These are phyloP conservation scores for Meloidogyne hapla DNA, from an alignment of 1,140 invertebrate species.

Conservation along the genomic window DNA sequence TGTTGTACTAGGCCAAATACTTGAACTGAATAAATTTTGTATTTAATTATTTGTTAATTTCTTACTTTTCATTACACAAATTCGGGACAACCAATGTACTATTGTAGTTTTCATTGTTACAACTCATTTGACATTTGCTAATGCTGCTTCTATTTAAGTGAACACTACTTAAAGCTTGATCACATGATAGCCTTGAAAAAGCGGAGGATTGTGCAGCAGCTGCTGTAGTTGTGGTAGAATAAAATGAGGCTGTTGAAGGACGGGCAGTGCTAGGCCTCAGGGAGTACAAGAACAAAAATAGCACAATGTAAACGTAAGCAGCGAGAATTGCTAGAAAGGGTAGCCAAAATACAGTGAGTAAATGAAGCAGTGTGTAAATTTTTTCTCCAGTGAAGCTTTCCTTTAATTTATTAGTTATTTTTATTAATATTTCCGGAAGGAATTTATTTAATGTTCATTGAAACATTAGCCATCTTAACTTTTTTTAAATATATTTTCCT, in stretches of 20 bases:
- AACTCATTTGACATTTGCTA: too few species aligned
- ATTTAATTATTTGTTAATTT: not conserved
- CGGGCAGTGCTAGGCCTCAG: constrained; percentile 26
- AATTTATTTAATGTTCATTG: not conserved
- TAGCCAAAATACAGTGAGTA: constrained; percentile 51
- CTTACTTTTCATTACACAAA: not conserved
- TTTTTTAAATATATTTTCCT: not conserved
- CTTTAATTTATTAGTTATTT: constrained; percentile 32
- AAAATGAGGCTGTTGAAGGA: not conserved
- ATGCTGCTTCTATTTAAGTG: constrained; percentile 11
- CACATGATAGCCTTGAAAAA: not conserved
- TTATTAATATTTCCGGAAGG: not conserved
- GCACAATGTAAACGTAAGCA: constrained; percentile 54
- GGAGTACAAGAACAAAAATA: constrained; percentile 50
- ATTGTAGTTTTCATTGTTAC: constrained; percentile 2
- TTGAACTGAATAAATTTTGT: not conserved
- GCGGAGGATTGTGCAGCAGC: not conserved
- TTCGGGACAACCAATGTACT: not conserved
- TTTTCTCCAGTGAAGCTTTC: constrained; percentile 43
- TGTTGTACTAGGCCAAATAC: not conserved
- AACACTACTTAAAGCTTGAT: not conserved
- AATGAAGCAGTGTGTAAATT: constrained; percentile 44
- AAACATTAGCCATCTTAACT: not conserved
- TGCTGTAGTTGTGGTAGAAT: constrained; percentile 1
- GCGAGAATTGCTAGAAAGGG: constrained; percentile 45